Conservation (phyloP, 2,113 vertebrate species). For the Agelaius tricolor region DNA sequence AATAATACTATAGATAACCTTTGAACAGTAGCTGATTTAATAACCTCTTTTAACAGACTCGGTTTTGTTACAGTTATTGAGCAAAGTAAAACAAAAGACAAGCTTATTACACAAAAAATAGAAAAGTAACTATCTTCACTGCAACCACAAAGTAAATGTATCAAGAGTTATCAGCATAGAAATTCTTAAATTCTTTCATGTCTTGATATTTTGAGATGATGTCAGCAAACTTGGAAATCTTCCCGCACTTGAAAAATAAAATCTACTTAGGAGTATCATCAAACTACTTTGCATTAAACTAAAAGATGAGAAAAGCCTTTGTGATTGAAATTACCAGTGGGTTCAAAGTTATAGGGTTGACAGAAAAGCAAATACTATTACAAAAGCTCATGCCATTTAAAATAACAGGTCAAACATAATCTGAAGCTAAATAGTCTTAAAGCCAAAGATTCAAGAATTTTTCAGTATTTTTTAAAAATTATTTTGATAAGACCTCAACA, state of each 20-base stretch:
- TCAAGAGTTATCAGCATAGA: background rate
- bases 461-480: background rate
- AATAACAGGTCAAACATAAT: background rate
- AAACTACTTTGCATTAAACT: background rate
- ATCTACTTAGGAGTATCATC: background rate
- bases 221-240: background rate
- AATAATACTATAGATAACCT: background rate
- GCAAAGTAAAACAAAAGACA: background rate
- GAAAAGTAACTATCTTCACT: background rate
- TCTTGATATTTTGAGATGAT: background rate
- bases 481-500: background rate
- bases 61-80: background rate
- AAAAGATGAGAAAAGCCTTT: background rate
- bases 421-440: background rate
- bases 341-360: background rate
- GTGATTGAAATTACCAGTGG: background rate
- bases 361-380: background rate
- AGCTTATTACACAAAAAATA: background rate
- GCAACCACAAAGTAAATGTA: background rate
- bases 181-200: background rate
- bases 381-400: background rate
- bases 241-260: background rate
- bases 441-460: background rate
- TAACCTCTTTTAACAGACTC: background rate
- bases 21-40: background rate